Base-by-base conservation (phyloP, 1,140 invertebrate species). In the Leptonema lineaticorne region DNA sequence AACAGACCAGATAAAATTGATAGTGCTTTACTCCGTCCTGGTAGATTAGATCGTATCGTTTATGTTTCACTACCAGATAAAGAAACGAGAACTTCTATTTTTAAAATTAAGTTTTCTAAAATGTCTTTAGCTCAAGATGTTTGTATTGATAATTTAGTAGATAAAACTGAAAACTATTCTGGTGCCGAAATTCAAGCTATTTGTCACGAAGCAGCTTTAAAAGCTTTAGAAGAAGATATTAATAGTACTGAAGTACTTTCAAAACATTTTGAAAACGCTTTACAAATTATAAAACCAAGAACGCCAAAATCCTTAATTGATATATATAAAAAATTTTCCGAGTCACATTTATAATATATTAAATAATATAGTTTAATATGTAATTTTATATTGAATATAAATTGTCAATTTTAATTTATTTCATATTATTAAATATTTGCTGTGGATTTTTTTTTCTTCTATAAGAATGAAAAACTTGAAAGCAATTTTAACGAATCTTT, bases 1-100 rank as follows among this genome's bases (percentile, higher is more conserved):
- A 99, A 99, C 81, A 83, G 94, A 70, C 95, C 95, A 0, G 93
- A 96, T 81, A 88, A 89, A 78, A 92, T 98, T 63, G 95, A 98
- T 77, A 89, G 90, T 85, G 95, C 95, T 0, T 80, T 97, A 8
- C 76, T 97, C 20, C 82, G 95, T 70, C 93, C 93, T 9, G 95
- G 94, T 11, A 82, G 95, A 73, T 83, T 97, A n/a, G 93, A 96
- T 81, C 82, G 90, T 65, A 87, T 95, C 37, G 85, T 97, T 68
- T 95, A 97, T 78, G 93, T 97, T 8, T 89, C 92, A 5, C 77
- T 97, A 63, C 95, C 95, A 0, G 87, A 95, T 77, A 68, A 73
- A 0, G 77, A 85, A 18, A 93, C 93, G 0, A 80, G 93, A 69
- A 69, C 72, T 65, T 89, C 92, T 74, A 95, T 97, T 70, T 86